phyloP scores from a whole-genome alignment of 1,140 invertebrate genomes.

The Drosophila equinoxialis region DNA sequence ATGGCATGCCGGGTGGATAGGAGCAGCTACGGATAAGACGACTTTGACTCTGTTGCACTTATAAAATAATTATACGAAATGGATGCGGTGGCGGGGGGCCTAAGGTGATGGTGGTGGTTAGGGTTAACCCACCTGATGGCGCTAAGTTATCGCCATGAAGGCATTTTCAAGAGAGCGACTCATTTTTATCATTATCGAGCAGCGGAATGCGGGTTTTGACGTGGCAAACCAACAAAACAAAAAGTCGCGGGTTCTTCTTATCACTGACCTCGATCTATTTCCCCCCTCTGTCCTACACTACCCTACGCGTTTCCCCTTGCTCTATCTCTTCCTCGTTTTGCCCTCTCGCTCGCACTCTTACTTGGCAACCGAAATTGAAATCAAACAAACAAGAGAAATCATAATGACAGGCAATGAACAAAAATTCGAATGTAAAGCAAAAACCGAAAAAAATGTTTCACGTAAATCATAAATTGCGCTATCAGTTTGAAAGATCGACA shows the following conservation, averaged over 20 bases:
- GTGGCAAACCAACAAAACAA: conserved; percentile 52
- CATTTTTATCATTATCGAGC: conserved; percentile 12
- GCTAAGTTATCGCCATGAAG: conserved; percentile 38
- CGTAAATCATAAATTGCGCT: conserved; percentile 77
- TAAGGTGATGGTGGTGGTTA: not conserved
- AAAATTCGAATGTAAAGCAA: conserved; percentile 61
- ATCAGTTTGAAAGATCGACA: conserved; percentile 72
- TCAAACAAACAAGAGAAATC: conserved; percentile 57
- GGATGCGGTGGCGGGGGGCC: not conserved
- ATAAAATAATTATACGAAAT: conserved; percentile 76
- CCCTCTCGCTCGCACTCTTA: not conserved
- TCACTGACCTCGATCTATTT: conserved; percentile 69
- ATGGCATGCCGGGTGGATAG: conserved; percentile 46
- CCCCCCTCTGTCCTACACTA: not conserved
- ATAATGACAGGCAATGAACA: conserved; percentile 78
- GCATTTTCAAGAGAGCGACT: conserved; percentile 22
- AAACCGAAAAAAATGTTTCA: conserved; percentile 67
- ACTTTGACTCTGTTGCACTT: conserved; percentile 65
- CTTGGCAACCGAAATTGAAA: conserved; percentile 67
- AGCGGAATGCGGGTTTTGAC: conserved; percentile 63
- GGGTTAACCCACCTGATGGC: conserved; percentile 41
- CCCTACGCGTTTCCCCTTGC: not conserved
- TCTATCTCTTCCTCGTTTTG: not conserved
- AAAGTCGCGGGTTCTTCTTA: conserved; percentile 56
- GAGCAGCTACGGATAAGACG: conserved; percentile 56